Conservation (phyloP, 2,113 vertebrate species). For the Rhabdomys dilectus region DNA sequence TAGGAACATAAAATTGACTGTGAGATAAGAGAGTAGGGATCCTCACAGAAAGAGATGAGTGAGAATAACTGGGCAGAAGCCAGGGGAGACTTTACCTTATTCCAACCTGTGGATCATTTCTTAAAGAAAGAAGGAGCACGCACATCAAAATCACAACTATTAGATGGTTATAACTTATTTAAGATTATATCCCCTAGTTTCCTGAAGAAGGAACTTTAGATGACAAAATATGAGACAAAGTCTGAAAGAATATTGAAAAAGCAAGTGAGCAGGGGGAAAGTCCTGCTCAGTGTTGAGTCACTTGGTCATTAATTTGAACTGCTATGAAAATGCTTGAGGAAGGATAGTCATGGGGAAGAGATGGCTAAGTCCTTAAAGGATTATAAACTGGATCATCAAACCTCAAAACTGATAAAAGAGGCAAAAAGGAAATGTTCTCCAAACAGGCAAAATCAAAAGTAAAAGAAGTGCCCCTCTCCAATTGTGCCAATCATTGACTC, state of each 20-base stretch:
- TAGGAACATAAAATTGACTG: neutral
- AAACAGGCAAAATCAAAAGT: neutral
- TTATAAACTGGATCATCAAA: neutral
- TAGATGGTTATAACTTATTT: neutral
- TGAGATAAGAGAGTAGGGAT: neutral
- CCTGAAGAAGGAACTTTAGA: neutral
- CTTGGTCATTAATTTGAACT: neutral
- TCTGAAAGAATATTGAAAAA: neutral
- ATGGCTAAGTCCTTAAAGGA: neutral
- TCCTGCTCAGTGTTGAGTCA: neutral
- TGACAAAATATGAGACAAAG: neutral
- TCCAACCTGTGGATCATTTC: neutral
- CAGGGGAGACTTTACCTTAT: neutral
- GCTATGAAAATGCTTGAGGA: neutral
- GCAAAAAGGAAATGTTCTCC: neutral
- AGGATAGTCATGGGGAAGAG: neutral
- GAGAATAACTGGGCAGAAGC: neutral
- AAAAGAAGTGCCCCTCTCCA: neutral
- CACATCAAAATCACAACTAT: neutral
- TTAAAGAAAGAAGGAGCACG: neutral
- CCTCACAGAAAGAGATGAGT: neutral
- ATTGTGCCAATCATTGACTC: accelerated
- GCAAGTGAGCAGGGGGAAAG: neutral
- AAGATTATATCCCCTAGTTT: neutral
- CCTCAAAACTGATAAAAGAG: neutral